phyloP scores from a whole-genome alignment of 2,888 invertebrate species.

The Torymus texanus region DNA sequence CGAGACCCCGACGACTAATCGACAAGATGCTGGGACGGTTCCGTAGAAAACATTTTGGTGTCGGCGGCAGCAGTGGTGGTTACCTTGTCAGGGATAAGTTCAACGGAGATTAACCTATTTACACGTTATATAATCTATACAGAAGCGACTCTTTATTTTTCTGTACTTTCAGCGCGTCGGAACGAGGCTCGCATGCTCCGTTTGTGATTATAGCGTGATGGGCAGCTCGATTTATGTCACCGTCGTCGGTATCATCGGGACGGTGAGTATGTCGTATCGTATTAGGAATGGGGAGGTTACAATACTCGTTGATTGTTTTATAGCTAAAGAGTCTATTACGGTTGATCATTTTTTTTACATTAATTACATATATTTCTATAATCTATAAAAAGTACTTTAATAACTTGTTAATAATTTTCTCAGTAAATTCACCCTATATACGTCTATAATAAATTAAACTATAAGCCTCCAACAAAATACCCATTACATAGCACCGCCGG shows the following conservation, averaged over 20 bases:
- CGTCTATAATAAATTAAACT: too few relatives aligned
- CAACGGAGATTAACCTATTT: background rate
- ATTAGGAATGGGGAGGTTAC: background rate
- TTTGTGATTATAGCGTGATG: conserved; percentile 69
- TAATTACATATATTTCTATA: too few relatives aligned
- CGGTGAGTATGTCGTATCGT: conserved; percentile 67
- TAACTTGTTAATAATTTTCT: too few relatives aligned
- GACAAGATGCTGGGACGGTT: conserved; percentile 1
- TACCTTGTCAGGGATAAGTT: conserved; percentile 25
- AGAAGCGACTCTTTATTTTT: background rate
- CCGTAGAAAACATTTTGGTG: conserved; percentile 14
- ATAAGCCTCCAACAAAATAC: too few relatives aligned
- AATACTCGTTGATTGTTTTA: too few relatives aligned
- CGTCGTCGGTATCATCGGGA: conserved; percentile 71
- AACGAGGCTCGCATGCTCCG: conserved; percentile 62
- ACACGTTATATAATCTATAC: background rate
- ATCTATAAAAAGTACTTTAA: too few relatives aligned
- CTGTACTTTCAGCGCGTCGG: conserved; percentile 41
- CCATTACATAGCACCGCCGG: too few relatives aligned
- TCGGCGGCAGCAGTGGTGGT: background rate
- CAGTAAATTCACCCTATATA: too few relatives aligned
- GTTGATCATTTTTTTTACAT: too few relatives aligned
- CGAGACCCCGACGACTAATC: too few relatives aligned
- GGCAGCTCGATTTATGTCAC: conserved; percentile 70
- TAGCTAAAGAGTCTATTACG: too few relatives aligned